Evolutionary conservation across 2,113 vertebrate species (phyloP).

Genomic region (Podarcis cretensis): DNA sequence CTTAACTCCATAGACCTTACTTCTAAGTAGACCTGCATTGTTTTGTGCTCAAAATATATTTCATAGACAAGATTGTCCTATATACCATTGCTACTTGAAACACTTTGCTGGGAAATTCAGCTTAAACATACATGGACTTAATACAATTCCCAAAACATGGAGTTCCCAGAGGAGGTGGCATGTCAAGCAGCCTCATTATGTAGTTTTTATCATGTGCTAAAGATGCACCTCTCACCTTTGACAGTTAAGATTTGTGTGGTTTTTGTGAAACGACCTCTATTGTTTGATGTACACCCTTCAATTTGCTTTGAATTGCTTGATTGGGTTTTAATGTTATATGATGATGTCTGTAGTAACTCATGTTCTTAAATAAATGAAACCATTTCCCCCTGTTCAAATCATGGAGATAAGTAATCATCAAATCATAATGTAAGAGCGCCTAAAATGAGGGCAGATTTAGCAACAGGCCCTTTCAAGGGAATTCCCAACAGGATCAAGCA

Average conservation of each 20-base stretch:
- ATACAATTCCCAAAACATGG: background rate
- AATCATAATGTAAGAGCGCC: background rate
- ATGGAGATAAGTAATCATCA: background rate
- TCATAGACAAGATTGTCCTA: background rate
- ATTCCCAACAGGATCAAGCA: background rate
- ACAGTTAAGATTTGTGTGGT: too few species aligned
- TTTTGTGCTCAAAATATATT: background rate
- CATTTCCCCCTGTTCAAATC: background rate
- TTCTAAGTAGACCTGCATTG: background rate
- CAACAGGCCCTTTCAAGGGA: fast-evolving
- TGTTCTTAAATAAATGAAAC: too few species aligned
- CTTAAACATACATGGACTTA: background rate
- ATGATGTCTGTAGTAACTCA: too few species aligned
- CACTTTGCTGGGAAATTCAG: background rate
- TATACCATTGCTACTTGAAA: fast-evolving
- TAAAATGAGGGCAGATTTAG: background rate
- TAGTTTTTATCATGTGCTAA: background rate
- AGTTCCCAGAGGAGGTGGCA: too few species aligned
- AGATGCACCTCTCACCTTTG: too few species aligned
- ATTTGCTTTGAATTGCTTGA: too few species aligned
- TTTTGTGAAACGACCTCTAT: too few species aligned
- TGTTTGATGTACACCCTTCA: too few species aligned
- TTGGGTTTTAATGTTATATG: too few species aligned
- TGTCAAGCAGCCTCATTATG: too few species aligned
- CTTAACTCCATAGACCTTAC: background rate